Evolutionary conservation across 2,113 vertebrate genomes (phyloP), one percentile per base, ranked within the genome.

Genomic region (Setophaga coronata): DNA sequence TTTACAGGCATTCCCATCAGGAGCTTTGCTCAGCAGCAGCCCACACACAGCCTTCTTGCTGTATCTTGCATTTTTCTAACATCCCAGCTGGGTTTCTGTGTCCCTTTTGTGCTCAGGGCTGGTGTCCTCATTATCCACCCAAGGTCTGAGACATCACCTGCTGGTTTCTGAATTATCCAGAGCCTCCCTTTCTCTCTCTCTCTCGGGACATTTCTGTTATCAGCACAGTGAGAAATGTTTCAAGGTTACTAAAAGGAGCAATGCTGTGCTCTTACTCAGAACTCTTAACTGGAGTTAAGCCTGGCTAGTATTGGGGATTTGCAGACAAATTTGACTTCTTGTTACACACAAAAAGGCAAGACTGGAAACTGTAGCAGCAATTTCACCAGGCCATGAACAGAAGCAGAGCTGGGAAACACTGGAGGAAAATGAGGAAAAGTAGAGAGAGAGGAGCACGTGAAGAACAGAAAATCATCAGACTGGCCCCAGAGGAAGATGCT

Each of bases 181-280:
- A 83, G 80, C 86, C 65, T 92, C 58, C 14, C 31, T 13, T 76
- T 82, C 34, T 28, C 76, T 48, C 61, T 48, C 61, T 74, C 61
- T 74, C 80, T 60, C 0, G 2, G 67, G 87, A 90, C 53, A 79
- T 18, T 64, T 48, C 62, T 70, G 86, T 67, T 81, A 81, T 50
- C 53, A 71, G 76, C 76, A 71, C 42, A 74, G 51, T 7, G 48
- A 93, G 60, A 45, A 78, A 79, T 6, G 21, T 71, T 91, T 60
- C 78, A 91, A 87, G 84, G 92, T 94, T 79, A 95, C 74, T 26
- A 19, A 82, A 91, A 93, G 74, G 65, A 85, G 70, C 73, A 71
- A 17, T 4, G 31, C 36, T 85, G 43, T 50, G 54, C 62, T 86
- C 45, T 31, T 34, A 12, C 58, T 53, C 58, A 62, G 82, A 66